These are phyloP conservation scores for Oreotrochilus melanogaster DNA, from an alignment of 2,113 vertebrate genomes.

Conservation along the genomic window DNA sequence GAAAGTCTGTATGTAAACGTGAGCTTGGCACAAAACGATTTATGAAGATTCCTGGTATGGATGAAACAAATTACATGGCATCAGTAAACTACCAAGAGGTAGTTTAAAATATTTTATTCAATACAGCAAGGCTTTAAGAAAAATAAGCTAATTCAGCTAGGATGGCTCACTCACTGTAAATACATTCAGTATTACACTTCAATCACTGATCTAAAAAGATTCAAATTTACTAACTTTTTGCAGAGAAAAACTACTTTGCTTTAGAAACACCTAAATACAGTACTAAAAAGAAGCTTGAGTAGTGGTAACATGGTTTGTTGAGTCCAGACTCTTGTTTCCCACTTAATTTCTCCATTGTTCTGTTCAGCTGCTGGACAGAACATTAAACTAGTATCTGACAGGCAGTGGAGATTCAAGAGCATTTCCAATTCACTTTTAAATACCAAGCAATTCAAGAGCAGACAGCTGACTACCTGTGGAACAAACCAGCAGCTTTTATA, in stretches of 20 bases:
- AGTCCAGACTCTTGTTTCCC: not conserved
- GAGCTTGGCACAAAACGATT: not conserved
- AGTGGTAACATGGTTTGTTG: not conserved
- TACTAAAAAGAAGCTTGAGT: not conserved
- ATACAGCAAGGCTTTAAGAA: not conserved
- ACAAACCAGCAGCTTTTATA: slow-evolving; percentile 18
- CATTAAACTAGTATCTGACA: not conserved
- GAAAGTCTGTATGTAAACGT: not conserved
- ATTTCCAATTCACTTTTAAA: slow-evolving; percentile 7
- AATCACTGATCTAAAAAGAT: not conserved
- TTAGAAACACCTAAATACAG: not conserved
- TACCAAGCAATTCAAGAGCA: slow-evolving; percentile 28
- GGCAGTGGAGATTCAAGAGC: not conserved
- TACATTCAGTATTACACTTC: not conserved
- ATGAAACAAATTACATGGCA: not conserved
- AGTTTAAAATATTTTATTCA: not conserved
- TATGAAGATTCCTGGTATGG: not conserved
- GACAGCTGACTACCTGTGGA: not conserved
- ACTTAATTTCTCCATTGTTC: not conserved
- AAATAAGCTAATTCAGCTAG: not conserved
- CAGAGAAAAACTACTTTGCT: not conserved
- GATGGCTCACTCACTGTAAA: not conserved
- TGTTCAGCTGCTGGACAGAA: not conserved
- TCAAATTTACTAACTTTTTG: not conserved
- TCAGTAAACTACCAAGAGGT: not conserved